Percentiles rank a stretch among this genome's conserved stretches.
phyloP scores from a whole-genome alignment of 2,113 vertebrate genomes.

The Gadus macrocephalus region DNA sequence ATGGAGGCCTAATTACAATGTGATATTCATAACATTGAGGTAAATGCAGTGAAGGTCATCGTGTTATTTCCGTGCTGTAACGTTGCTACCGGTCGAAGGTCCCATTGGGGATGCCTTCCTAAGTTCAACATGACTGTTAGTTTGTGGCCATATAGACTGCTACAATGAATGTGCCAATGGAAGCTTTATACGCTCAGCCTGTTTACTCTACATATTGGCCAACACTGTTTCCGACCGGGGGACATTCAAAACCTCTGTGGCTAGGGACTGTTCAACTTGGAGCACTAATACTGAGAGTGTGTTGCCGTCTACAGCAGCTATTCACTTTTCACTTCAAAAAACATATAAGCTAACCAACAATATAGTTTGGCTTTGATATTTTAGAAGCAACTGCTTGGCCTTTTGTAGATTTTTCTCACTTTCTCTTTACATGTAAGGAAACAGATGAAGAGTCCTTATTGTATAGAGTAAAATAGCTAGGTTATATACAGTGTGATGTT shows the following conservation, averaged over 20 bases:
- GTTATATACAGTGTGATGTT: constrained; percentile 23
- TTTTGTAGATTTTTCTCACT: constrained; percentile 23
- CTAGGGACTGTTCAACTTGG: constrained; percentile 24
- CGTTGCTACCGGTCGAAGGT: constrained; percentile 3
- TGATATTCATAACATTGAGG: too few relatives aligned
- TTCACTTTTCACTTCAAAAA: neutral
- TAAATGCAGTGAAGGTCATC: too few relatives aligned
- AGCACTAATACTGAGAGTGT: constrained; percentile 12
- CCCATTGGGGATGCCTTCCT: constrained; percentile 53
- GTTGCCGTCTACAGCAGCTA: constrained; percentile 19
- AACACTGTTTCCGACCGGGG: constrained; percentile 44
- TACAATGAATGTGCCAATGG: constrained; percentile 55
- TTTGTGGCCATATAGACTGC: constrained; percentile 51
- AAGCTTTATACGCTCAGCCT: constrained; percentile 51
- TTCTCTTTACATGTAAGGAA: constrained; percentile 17
- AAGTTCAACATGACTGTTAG: constrained; percentile 63
- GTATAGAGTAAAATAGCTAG: constrained; percentile 17
- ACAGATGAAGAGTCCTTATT: constrained; percentile 13
- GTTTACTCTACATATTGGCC: constrained; percentile 36
- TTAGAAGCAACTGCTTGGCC: constrained; percentile 15
- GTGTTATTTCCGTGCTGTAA: too few relatives aligned
- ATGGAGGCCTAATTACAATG: too few relatives aligned
- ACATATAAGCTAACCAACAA: constrained; percentile 1
- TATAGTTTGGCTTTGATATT: neutral
- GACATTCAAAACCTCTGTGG: neutral